These are phyloP conservation scores for Leucophenga varia DNA, from an alignment of 1,140 invertebrate species.

Conservation along the genomic window DNA sequence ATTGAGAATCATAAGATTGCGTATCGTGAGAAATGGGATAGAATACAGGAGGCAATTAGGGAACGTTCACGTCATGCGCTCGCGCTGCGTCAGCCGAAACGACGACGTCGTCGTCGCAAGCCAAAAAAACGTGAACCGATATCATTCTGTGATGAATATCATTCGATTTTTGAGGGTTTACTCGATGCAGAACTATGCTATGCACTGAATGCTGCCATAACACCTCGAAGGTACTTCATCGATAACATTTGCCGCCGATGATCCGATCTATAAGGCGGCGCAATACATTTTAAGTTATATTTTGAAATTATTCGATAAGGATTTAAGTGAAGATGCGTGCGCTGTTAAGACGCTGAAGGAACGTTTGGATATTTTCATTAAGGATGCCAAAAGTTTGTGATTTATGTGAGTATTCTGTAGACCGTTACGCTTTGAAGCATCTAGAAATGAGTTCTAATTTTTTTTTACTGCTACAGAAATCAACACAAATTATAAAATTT, in stretches of 20 bases:
- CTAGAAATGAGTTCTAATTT: too few relatives aligned
- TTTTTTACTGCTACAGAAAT: conserved; percentile 31
- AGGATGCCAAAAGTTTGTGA: conserved; percentile 48
- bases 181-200: conserved; percentile 42
- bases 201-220: conserved; percentile 42
- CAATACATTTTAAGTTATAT: conserved; percentile 44
- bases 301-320: conserved; percentile 28
- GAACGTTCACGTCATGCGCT: conserved; percentile 15
- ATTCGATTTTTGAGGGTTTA: conserved; percentile 34
- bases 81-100: conserved; percentile 17
- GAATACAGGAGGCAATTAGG: conserved; percentile 41
- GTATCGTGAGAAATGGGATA: conserved; percentile 32
- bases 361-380: conserved; percentile 36
- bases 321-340: conserved; percentile 39
- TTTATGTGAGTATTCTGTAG: conserved; percentile 34
- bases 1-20: conserved; percentile 34
- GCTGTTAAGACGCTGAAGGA: conserved; percentile 16
- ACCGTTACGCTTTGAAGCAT: too few relatives aligned
- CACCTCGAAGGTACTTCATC: conserved; percentile 29
- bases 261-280: conserved; percentile 51
- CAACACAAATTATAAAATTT: conserved; percentile 35
- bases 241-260: conserved; percentile 31
- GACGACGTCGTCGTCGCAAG: too few relatives aligned
- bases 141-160: conserved; percentile 38
- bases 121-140: neutral